Base-by-base conservation (phyloP, 2,113 vertebrate species). In the Struthio camelus region DNA sequence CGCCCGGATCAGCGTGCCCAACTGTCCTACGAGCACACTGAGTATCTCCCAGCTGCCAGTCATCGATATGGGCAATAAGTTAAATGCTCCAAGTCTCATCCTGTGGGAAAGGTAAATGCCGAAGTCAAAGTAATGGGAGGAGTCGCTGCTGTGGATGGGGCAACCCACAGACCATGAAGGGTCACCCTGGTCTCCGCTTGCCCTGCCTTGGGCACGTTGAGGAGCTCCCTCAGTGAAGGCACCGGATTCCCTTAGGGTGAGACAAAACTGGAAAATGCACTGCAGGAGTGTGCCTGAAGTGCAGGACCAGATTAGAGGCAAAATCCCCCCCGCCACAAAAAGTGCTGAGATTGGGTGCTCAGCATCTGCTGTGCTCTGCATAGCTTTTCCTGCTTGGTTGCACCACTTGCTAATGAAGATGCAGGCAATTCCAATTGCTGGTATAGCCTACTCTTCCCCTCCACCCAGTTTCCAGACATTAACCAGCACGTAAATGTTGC, bases 61-160 rank as follows among this genome's bases (percentile, higher is more conserved):
- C 62, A 34, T n/a, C 75, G 53, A 15, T 1, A 54, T 0, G 7
- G 58, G 27, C 80, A 73, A 44, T 0, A 0, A 73, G 10, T 24
- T 32, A 89, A 89, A 79, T 14, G 61, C 51, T 89, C 22, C 44
- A 48, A 85, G 38, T 70, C 13, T 15, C 38, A 66, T 27, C 48
- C 51, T 44, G 18, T 38, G 85, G 81, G 24, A 65, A 89, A 87
- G 66, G 66, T 25, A 77, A 89, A 77, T 58, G 62, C 72, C 30
- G 89, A 85, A 89, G 22, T 28, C 42, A 53, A 65, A 11, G 30
- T 9, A 89, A 81, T 25, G 3, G 1, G 30, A 19, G 10, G 4
- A 66, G 54, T 30, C 1, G 2, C 48, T 71, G n/a, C 36, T 34
- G 53, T 42, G 48, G 23, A 67, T 0, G 2, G 62, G 48, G 24